Base-by-base conservation (phyloP, 2,888 invertebrate genomes). In the Ramazzottius varieornatus region DNA sequence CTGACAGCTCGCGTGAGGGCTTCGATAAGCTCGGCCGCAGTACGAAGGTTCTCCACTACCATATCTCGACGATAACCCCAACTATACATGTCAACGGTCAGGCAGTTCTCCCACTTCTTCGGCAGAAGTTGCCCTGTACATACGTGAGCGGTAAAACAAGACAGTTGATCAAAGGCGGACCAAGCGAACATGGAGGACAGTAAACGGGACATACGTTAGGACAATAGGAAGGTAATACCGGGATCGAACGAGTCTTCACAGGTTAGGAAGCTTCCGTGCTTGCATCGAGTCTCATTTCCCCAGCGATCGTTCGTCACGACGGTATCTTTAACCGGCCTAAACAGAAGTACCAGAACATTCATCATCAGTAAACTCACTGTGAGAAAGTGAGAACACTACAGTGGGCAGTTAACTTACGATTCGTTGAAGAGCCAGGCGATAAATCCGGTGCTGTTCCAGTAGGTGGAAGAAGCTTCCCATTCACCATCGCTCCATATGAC, bases 21-120 rank as follows among this genome's bases (percentile, higher is more conserved):
- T 1, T 67, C 63, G 2, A 75, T 65, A 1, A 75, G 68, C 63
- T 74, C 72, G 40, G 66, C 32, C 4, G 65, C 32, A 0, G 67
- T 63, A 32, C 74, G 68, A 64, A 72, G 72, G 66, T 75, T 73
- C 1, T 66, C 33, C 2, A 73, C 65, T 8, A 70, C 69, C 66
- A 76, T 73, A 65, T 75, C 71, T 32, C 78, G 70, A 13, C 79
- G 70, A 70, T 73, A 78, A 2, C 79, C 80, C 80, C 80, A 80
- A 1, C 78, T 78, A 2, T 71, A 63, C 33, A 70, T 71, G 68
- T 80, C 80, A 40, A 80, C 71, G 1, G 78, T 78, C 74, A 78
- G 74, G 67, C 76, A 76, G 70, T 78, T 78, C 68, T 80, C 80
- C 79, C 79, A 80, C 70, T 80, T 80, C 63, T 74, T 74, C 1